Base-by-base conservation (phyloP, 1,140 invertebrate species). In the Calephelis nemesis region DNA sequence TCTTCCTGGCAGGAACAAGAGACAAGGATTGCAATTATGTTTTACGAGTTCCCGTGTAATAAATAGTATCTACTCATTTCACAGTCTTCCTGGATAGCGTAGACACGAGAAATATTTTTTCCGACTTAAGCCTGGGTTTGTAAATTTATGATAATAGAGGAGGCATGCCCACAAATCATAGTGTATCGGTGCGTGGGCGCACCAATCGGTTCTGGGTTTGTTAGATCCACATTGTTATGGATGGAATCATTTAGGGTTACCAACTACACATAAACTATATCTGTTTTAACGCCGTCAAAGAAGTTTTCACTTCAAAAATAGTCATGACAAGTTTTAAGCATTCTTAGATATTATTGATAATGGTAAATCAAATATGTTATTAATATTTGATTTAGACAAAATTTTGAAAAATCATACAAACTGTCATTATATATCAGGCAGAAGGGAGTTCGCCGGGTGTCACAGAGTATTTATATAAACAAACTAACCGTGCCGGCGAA, bases 141-240 rank as follows among this genome's bases (percentile, higher is more conserved):
- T 63, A 63, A 52, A 69, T 69, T 68, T 64, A 69, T 60, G 68
- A 64, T 69, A 69, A 69, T 64, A 64, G 68, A 47, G 49, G 54
- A 50, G 12, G 30, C 48, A 39, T 62, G 15, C 8, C 47, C 67
- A 69, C 62, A 69, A 69, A 69, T 69, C 62, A 64, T 69, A 58
- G 39, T 13, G 54, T 54, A 54, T 54, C 52, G 52, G 52, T 60
- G 68, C 62, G 68, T 69, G 50, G 68, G 68, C 62, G 68, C 68
- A 50, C 48, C 15, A 39, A 52, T 54, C 19, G 52, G 52, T 54
- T 54, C 52, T 54, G 19, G 19, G 52, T 54, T 30, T 54, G 52
- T 54, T 54, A 54, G 52, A 54, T 54, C 50, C 50, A 54, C 50
- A 54, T 54, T 54, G 50, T 54, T 54, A 54, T 54, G 15, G 15